phyloP scores from a whole-genome alignment of 2,797 vertebrate species.

The Liparis tanakae region DNA sequence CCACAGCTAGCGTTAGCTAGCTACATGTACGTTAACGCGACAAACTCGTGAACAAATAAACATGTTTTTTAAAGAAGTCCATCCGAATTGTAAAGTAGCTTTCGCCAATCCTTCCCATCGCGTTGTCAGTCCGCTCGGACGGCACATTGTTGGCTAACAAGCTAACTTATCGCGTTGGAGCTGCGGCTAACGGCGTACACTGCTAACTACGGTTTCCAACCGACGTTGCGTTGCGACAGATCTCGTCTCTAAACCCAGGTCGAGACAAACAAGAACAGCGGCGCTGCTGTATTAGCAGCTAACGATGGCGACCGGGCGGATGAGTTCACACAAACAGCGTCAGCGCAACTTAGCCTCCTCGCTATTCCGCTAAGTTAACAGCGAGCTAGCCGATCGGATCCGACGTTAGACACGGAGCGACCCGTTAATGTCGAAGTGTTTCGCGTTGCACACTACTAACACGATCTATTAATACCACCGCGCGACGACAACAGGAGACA shows the following conservation, averaged over 20 bases:
- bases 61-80: not conserved
- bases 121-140: slow-evolving; percentile 58
- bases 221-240: slow-evolving; percentile 50
- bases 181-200: slow-evolving; percentile 58
- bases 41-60: slow-evolving; percentile 22
- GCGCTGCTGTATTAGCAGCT: slow-evolving; percentile 27
- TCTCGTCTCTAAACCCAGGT: slow-evolving; percentile 31
- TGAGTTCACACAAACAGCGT: slow-evolving; percentile 24
- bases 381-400: slow-evolving; percentile 28
- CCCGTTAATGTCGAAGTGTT: slow-evolving; percentile 34
- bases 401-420: slow-evolving; percentile 14
- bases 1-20: slow-evolving; percentile 11
- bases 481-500: not conserved
- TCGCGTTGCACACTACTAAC: slow-evolving; percentile 49
- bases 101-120: not conserved
- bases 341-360: slow-evolving; percentile 12
- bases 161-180: slow-evolving; percentile 47
- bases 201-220: slow-evolving; percentile 51
- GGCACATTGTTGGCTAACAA: slow-evolving; percentile 11
- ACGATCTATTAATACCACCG: slow-evolving; percentile 11
- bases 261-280: slow-evolving; percentile 35
- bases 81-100: slow-evolving; percentile 1
- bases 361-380: slow-evolving; percentile 41
- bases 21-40: slow-evolving; percentile 13
- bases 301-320: slow-evolving; percentile 32